phyloP scores from a whole-genome alignment of 35 echinoderm and acorn worm species.

The Lytechinus variegatus region DNA sequence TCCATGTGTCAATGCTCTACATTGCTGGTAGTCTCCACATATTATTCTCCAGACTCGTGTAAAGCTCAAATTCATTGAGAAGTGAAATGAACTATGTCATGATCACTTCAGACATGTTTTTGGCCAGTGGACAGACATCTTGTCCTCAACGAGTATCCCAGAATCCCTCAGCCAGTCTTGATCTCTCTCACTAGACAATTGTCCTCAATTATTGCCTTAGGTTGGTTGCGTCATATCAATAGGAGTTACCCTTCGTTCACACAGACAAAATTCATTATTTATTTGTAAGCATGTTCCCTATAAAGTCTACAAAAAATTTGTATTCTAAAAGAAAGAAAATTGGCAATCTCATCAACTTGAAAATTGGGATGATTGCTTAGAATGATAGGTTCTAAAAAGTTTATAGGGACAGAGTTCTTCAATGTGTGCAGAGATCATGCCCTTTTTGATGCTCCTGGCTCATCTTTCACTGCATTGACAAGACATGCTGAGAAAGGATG shows the following conservation, averaged over 20 bases:
- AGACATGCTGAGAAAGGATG: background rate
- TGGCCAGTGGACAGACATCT: background rate
- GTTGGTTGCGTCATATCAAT: background rate
- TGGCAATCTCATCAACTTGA: background rate
- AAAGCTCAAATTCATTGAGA: background rate
- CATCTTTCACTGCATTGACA: background rate
- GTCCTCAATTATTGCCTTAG: background rate
- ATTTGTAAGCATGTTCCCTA: too few relatives aligned
- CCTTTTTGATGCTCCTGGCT: slow-evolving; percentile 28
- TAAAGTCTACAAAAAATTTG: too few relatives aligned
- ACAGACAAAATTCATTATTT: too few relatives aligned
- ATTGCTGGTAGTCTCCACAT: background rate
- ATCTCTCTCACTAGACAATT: slow-evolving; percentile 11
- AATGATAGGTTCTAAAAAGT: background rate
- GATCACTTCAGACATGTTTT: background rate
- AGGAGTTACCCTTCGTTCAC: background rate
- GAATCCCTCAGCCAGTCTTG: background rate
- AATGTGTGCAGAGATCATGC: slow-evolving; percentile 29
- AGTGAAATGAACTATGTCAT: background rate
- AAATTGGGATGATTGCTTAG: background rate
- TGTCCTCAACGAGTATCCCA: slow-evolving; percentile 1
- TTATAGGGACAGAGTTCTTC: background rate
- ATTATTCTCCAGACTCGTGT: background rate
- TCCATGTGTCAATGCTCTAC: background rate
- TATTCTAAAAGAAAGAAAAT: too few relatives aligned